Conservation (phyloP, 2,113 vertebrate species). For the Syrmaticus mikado region DNA sequence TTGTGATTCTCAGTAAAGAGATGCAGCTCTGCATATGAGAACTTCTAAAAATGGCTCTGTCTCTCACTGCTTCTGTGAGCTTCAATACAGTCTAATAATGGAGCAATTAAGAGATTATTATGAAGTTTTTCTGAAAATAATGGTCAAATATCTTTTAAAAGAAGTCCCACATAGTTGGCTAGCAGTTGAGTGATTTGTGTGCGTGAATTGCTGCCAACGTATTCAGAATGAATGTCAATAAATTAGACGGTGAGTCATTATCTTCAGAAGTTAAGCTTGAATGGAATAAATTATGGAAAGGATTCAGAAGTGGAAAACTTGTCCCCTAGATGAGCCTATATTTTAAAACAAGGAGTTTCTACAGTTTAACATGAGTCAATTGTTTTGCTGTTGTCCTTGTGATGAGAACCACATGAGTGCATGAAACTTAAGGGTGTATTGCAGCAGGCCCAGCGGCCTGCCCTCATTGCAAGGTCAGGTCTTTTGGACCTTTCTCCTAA, state of each 20-base stretch:
- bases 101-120: not conserved
- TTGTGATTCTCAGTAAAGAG: not conserved
- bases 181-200: not conserved
- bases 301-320: not conserved
- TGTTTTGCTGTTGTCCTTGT: not conserved
- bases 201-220: not conserved
- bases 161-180: not conserved
- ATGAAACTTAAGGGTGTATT: not conserved
- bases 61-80: not conserved
- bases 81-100: not conserved
- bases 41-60: not conserved
- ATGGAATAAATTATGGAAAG: not conserved
- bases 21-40: not conserved
- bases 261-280: not conserved
- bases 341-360: not conserved
- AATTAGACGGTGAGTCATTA: not conserved
- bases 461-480: not conserved
- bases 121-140: not conserved
- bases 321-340: not conserved
- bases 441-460: rapidly evolving
- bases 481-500: not conserved
- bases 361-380: not conserved
- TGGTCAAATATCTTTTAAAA: not conserved
- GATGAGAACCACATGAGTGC: not conserved
- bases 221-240: not conserved